phyloP scores from a whole-genome alignment of 2,113 vertebrate genomes.

The Nibea coibor region DNA sequence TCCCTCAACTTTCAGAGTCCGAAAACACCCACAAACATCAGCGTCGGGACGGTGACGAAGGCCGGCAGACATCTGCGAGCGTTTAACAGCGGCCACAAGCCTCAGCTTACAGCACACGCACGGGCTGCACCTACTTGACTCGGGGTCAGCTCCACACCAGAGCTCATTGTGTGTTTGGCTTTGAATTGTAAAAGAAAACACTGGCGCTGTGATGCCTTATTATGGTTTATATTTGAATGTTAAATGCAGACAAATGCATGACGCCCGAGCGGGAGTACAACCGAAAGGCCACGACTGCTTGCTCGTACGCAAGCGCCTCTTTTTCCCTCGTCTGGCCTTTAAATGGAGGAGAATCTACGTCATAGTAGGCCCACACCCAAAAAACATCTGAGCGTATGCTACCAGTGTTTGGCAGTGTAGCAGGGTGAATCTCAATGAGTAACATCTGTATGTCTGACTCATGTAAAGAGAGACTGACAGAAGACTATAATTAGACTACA shows the following conservation, averaged over 20 bases:
- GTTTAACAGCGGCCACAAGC: constrained; percentile 61
- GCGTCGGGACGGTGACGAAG: constrained; percentile 7
- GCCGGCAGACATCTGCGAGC: constrained; percentile 52
- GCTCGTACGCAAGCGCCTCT: not conserved
- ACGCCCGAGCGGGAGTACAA: constrained; percentile 5
- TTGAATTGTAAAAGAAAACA: constrained; percentile 33
- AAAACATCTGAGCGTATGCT: not conserved
- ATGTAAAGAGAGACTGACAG: not conserved
- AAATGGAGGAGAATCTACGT: not conserved
- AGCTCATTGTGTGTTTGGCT: not conserved
- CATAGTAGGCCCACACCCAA: not conserved
- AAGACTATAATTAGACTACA: not conserved
- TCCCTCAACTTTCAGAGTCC: not conserved
- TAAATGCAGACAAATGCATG: constrained; percentile 53
- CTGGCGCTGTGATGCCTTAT: constrained; percentile 8
- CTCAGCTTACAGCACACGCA: constrained; percentile 24
- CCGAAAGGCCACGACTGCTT: not conserved
- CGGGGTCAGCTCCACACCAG: not conserved
- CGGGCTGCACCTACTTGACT: constrained; percentile 16
- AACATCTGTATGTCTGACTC: not conserved
- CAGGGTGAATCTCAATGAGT: not conserved
- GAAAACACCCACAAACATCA: constrained; percentile 45
- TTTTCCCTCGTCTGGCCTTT: not conserved
- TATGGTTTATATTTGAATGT: constrained; percentile 55
- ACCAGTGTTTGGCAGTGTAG: not conserved